Base-by-base conservation (phyloP, 2,113 vertebrate genomes). In the Zeus faber region DNA sequence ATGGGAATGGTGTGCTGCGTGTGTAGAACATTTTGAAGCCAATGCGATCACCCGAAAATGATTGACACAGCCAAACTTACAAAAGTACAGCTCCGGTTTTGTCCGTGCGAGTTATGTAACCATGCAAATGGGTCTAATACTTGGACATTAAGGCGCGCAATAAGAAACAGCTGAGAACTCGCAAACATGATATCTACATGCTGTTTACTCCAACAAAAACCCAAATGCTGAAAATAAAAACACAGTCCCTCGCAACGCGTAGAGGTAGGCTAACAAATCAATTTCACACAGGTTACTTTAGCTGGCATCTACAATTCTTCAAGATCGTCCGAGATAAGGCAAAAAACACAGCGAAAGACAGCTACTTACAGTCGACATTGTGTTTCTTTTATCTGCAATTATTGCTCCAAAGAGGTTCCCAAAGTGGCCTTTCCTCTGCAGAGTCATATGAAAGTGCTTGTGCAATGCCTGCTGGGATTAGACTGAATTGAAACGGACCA, bases 391-490 rank as follows among this genome's bases (percentile, higher is more conserved):
- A 72, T 56, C 56, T 63, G 47, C 51, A 50, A 72, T 60, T 29
- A 29, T 57, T 65, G 72, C 58, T 69, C 69, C 62, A 50, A 49
- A 70, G 54, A 69, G 62, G 47, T 55, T 55, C 56, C 54, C 62
- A 73, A 55, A 49, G 57, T 52, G 62, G 72, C 67, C 65, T 76
- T 83, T 83, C 83, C 78, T 73, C 71, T 67, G 66, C 49, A 49
- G 57, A 86, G 88, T 89, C 88, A 90, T 89, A 89, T 89, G 89
- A 90, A 89, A 88, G 80, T 72, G 74, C 84, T 89, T 87, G 82
- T 56, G 79, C n/a, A n/a, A 88, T 89, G 85, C 85, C 83, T 71
- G 57, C 66, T 69, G 67, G 88, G 89, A 90, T 89, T 88, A 90
- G 62, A 47, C 23, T 52, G 65, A 68, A 52, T 83, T 79, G 86